Evolutionary conservation across 1,140 invertebrate genomes (phyloP).

Genomic region (Mesaphorura yosii): DNA sequence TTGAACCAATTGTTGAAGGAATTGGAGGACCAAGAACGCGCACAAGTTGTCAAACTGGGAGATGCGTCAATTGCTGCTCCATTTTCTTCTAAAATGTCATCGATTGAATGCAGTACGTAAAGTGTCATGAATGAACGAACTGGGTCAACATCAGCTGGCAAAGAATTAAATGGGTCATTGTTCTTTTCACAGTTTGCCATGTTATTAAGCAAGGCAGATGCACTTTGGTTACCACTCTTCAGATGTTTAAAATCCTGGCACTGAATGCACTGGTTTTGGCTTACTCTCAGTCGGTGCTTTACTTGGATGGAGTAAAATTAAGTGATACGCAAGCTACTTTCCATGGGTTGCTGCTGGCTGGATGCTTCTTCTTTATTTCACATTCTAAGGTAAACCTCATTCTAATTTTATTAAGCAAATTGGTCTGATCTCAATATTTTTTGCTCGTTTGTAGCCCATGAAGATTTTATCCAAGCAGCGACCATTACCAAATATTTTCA

Average conservation of each 20-base stretch:
- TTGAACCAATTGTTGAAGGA: slow-evolving; percentile 66
- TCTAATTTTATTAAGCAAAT: slow-evolving; percentile 17
- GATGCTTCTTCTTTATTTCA: slow-evolving; percentile 96
- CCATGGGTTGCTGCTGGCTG: slow-evolving; percentile 83
- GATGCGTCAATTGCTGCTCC: slow-evolving; percentile 98
- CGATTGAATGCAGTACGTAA: slow-evolving; percentile 83
- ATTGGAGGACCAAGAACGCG: slow-evolving; percentile 79
- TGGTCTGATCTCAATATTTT: neutral
- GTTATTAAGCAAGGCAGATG: slow-evolving; percentile 98
- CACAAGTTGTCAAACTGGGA: slow-evolving; percentile 82
- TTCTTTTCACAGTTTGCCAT: slow-evolving; percentile 71
- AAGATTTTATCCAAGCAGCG: slow-evolving; percentile 84
- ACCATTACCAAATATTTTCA: slow-evolving; percentile 97
- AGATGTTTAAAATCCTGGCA: slow-evolving; percentile 99
- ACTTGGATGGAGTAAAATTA: slow-evolving; percentile 95
- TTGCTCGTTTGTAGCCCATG: slow-evolving; percentile 72
- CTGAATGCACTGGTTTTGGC: slow-evolving; percentile 96
- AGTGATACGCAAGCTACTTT: slow-evolving; percentile 94
- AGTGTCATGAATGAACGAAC: neutral
- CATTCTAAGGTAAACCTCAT: slow-evolving; percentile 94
- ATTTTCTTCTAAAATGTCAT: slow-evolving; percentile 95
- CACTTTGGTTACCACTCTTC: slow-evolving; percentile 94
- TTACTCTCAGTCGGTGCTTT: slow-evolving; percentile 96
- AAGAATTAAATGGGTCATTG: neutral
- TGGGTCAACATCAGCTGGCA: neutral